These are phyloP conservation scores for Galeopsomyia nigrocyanea DNA, from an alignment of 2,888 invertebrate species.

Conservation along the genomic window DNA sequence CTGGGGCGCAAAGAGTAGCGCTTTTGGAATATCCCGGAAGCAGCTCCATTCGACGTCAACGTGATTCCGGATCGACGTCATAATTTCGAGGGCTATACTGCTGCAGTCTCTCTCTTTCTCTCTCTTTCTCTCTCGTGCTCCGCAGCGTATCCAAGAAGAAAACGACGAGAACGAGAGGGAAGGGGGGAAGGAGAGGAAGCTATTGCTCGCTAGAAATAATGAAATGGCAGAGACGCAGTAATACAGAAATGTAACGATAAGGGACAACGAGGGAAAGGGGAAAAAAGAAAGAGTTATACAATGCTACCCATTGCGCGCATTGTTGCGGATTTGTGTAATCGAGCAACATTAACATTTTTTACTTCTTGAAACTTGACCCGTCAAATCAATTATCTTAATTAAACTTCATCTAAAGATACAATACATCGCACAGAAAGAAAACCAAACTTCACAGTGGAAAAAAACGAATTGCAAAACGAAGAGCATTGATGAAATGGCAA, in stretches of 20 bases:
- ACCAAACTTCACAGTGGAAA: not conserved
- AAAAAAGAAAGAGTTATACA: not conserved
- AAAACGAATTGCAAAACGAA: not conserved
- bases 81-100: constrained; percentile 58
- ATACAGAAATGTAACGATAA: constrained; percentile 47
- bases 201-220: constrained; percentile 44
- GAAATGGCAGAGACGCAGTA: constrained; percentile 48
- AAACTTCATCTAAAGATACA: too few species aligned
- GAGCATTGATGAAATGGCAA: constrained; percentile 16
- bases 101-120: not conserved
- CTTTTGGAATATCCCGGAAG: constrained; percentile 52
- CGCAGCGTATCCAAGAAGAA: constrained; percentile 22
- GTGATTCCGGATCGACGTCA: constrained; percentile 60
- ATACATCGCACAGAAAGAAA: not conserved
- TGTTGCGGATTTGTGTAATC: too few species aligned
- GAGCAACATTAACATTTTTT: too few species aligned
- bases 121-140: not conserved
- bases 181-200: constrained; percentile 33
- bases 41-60: constrained; percentile 57
- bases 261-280: constrained; percentile 15
- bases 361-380: too few species aligned
- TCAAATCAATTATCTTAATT: too few species aligned
- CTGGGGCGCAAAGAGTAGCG: constrained; percentile 46
- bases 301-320: too few species aligned
- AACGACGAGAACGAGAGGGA: constrained; percentile 29